These are phyloP conservation scores for Eudemis profundana DNA, from an alignment of 2,888 invertebrate species.

Conservation along the genomic window DNA sequence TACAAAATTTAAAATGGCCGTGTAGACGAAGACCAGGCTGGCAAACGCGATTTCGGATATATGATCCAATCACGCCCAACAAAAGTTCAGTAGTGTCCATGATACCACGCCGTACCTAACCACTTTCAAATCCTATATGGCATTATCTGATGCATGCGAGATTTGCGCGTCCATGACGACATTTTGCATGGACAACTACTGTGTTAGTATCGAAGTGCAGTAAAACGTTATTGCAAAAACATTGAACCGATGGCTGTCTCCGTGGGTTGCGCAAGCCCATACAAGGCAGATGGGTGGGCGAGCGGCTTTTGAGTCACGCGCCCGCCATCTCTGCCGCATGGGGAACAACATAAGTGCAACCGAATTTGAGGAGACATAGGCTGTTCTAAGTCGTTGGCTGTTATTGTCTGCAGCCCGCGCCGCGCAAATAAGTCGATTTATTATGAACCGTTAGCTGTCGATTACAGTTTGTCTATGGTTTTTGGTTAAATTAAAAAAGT, in stretches of 20 bases:
- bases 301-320: constrained; percentile 47
- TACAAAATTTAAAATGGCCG: too few relatives aligned
- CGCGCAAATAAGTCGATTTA: constrained; percentile 45
- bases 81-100: too few relatives aligned
- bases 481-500: background rate
- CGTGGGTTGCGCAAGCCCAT: constrained; percentile 52
- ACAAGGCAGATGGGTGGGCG: constrained; percentile 51
- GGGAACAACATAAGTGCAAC: too few relatives aligned
- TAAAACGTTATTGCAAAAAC: constrained; percentile 29
- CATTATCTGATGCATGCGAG: too few relatives aligned
- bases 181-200: too few relatives aligned
- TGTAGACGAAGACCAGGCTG: too few relatives aligned
- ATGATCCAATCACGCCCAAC: too few relatives aligned
- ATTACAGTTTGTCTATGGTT: constrained; percentile 3
- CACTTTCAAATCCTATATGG: too few relatives aligned
- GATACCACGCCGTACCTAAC: too few relatives aligned
- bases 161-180: too few relatives aligned
- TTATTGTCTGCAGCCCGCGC: constrained; percentile 41
- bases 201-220: constrained; percentile 21
- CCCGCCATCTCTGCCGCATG: constrained; percentile 44
- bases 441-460: constrained; percentile 32
- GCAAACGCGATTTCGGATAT: too few relatives aligned
- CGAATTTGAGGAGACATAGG: background rate
- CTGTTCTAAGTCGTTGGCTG: constrained; percentile 11
- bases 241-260: constrained; percentile 30